These are phyloP conservation scores for Agrypnus murinus DNA, from an alignment of 2,888 invertebrate genomes.

Conservation along the genomic window DNA sequence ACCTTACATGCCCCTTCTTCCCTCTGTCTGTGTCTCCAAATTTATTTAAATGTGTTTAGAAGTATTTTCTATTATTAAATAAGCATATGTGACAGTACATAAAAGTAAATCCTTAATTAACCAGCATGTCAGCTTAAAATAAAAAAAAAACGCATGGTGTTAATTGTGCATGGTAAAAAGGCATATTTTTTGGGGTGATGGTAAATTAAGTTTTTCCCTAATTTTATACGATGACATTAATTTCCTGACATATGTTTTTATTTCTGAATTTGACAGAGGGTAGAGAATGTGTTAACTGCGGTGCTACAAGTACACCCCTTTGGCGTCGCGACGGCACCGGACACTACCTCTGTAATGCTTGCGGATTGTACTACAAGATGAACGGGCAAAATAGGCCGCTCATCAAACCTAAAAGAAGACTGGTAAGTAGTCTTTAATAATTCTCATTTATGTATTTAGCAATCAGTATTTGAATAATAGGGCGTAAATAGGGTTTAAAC, in stretches of 20 bases:
- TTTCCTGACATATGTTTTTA: slow-evolving; percentile 31
- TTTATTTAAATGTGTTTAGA: no score
- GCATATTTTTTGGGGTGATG: slow-evolving; percentile 25
- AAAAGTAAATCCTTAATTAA: neutral
- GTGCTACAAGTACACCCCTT: slow-evolving; percentile 97
- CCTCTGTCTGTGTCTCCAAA: no score
- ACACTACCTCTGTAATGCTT: slow-evolving; percentile 98
- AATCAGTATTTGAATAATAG: neutral
- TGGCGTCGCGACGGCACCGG: slow-evolving; percentile 99
- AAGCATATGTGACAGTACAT: slow-evolving; percentile 1
- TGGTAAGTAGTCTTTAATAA: slow-evolving; percentile 80
- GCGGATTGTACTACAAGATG: slow-evolving; percentile 99
- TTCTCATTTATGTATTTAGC: slow-evolving; percentile 3
- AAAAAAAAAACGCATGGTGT: slow-evolving; percentile 15
- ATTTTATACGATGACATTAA: neutral
- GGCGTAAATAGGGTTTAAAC: no score
- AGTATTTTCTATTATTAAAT: slow-evolving; percentile 1
- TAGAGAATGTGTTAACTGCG: slow-evolving; percentile 99
- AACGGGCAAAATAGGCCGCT: slow-evolving; percentile 99
- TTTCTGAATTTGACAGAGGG: slow-evolving; percentile 80
- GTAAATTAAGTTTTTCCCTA: slow-evolving; percentile 14
- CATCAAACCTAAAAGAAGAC: slow-evolving; percentile 99
- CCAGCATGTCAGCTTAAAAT: neutral
- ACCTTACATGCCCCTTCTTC: no score
- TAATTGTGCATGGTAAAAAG: slow-evolving; percentile 43